Base-by-base conservation (phyloP, 1,140 invertebrate species). In the Cydia pomonella region DNA sequence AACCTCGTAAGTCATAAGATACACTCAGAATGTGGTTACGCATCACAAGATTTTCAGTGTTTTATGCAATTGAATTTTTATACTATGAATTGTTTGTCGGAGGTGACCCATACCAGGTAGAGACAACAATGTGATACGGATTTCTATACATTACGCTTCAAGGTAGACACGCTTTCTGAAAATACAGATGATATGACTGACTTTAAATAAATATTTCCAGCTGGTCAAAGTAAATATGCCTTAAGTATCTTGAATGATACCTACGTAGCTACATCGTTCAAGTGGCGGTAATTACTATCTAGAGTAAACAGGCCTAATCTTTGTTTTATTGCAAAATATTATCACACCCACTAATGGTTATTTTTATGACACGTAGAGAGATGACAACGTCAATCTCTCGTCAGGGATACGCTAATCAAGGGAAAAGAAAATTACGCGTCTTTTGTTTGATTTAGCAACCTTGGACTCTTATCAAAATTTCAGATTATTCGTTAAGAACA, bases 281-380 rank as follows among this genome's bases (percentile, higher is more conserved):
- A 41, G 64, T 69, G 29, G 27, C 64, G 9, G 64, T 23, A 69
- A 69, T 69, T 69, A 69, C 29, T 33, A 69, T 69, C n/a, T 33
- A 18, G 12, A 18, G 64, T 21, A 69, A 38, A 69, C 64, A 69
- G 13, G 33, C 64, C 13, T 69, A 69, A 69, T 69, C 64, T 69
- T 69, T 69, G n/a, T 59, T 59, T 59, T 23, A 18, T 38, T 33
- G 29, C 64, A 7, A 69, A 33, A 38, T 69, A 33, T 18, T n/a
- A 69, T 41, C 64, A 33, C 64, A 38, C 64, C 9, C 4, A 33
- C 29, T 69, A 38, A 38, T 38, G 33, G 23, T 29, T 23, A 64
- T 29, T 64, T 64, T 64, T 29, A 29, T 29, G 5, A 64, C 63
- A 64, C n/a, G 13, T 6, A 59, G 18, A 18, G 7, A 44, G 53